Evolutionary conservation across 2,797 vertebrate species (phyloP), one percentile per base, ranked within the genome.

Genomic region (Sarcoramphus papa): DNA sequence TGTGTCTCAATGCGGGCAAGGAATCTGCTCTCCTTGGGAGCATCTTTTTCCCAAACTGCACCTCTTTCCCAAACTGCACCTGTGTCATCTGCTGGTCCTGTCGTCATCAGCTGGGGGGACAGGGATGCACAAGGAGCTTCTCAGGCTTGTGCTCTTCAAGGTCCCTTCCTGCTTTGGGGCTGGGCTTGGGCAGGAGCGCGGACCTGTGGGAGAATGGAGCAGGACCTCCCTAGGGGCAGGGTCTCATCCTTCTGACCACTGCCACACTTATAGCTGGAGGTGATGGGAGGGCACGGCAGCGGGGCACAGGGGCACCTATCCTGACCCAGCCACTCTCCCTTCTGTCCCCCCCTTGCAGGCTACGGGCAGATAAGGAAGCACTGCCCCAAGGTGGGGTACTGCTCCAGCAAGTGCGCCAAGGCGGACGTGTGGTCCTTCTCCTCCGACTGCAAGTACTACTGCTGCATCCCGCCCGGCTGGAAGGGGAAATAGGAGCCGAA

Each of bases 401-500:
- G 93, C 48, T 56, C 93, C 65, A 48, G 5, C 40, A 54, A 48
- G 10, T 96, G 95, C 2, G 5, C 0, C 5, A 73, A 74, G 83
- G 15, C 0, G 3, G 56, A 96, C 1, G 1, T 9, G 2, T 65
- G 13, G 76, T 25, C 35, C 51, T 14, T 9, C 28, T 30, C 95
- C 5, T 6, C 7, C 0, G 70, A 96, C 86, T 96, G 95, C 86
- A 82, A 85, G 75, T 21, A 19, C 65, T 63, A 20, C 12, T 96
- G 95, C 93, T 96, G 95, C 24, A 2, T 96, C 48, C 95, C 95
- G 1, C 5, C 13, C 0, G 0, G 0, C 80, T 68, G 35, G 75
- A 93, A 96, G 79, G 45, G 43, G 35, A 90, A 95, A 31, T 96
- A 92, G 50, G 53, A 50, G 74, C 70, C 3, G 7, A 23, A 27